Percentiles rank a stretch among this genome's conserved stretches.
Evolutionary conservation across 1,140 invertebrate genomes (phyloP).

Genomic region (Meloidogyne floridensis): DNA sequence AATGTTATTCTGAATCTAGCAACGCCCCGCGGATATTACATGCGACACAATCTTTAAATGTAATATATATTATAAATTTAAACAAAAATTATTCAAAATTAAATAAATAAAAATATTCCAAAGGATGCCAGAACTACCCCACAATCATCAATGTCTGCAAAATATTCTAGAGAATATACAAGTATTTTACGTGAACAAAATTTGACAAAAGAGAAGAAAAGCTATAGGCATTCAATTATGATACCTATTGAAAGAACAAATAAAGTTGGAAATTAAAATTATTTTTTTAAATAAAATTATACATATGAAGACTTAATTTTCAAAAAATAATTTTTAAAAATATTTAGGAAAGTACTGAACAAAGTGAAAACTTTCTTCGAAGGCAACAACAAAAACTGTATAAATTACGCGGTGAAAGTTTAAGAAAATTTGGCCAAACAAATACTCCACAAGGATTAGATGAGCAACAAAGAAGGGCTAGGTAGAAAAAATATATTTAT

Average conservation of each 20-base stretch:
- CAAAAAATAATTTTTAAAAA: not conserved
- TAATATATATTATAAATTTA: not conserved
- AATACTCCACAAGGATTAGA: not conserved
- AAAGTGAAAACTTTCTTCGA: too few species aligned
- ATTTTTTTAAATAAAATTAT: not conserved
- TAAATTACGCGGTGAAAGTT: conserved; percentile 1
- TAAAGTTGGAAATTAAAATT: not conserved
- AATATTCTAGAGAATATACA: conserved; percentile 27
- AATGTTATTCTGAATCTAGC: not conserved
- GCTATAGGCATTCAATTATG: conserved; percentile 15
- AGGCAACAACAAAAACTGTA: not conserved
- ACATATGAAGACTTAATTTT: too few species aligned
- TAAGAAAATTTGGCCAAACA: not conserved
- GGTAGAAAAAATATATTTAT: not conserved
- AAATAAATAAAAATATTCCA: not conserved
- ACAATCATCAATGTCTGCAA: not conserved
- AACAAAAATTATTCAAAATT: not conserved
- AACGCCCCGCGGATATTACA: not conserved
- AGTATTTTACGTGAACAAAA: conserved; percentile 13
- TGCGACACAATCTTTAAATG: not conserved
- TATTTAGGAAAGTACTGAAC: not conserved
- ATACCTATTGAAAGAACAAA: conserved; percentile 17
- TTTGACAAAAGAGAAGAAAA: not conserved
- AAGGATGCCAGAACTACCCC: not conserved
- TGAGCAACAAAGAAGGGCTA: conserved; percentile 1